These are phyloP conservation scores for Burhinus bistriatus DNA, from an alignment of 2,113 vertebrate genomes.

Conservation along the genomic window DNA sequence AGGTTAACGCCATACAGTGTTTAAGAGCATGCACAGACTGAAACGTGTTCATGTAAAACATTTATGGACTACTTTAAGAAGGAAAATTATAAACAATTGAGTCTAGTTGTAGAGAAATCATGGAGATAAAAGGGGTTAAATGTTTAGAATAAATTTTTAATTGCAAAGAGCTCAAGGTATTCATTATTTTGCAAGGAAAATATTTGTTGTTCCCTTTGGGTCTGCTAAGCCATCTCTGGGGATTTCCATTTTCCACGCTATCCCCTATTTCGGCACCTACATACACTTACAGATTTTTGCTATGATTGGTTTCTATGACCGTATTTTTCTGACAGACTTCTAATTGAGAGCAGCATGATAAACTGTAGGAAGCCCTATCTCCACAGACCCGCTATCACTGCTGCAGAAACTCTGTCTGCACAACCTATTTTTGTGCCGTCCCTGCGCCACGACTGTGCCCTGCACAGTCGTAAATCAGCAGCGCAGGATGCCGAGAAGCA, in stretches of 20 bases:
- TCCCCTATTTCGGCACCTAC: background rate
- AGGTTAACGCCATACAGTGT: background rate
- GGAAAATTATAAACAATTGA: background rate
- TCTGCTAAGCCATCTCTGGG: background rate
- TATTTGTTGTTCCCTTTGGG: background rate
- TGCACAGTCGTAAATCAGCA: fast-evolving
- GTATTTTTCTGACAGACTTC: background rate
- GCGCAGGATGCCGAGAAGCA: background rate
- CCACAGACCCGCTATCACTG: background rate
- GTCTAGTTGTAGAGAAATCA: background rate
- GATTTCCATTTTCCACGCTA: background rate
- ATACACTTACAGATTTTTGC: background rate
- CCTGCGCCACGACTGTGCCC: background rate
- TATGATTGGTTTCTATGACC: background rate
- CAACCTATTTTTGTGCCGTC: background rate
- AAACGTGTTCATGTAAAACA: background rate
- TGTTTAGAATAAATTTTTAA: background rate
- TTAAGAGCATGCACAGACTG: background rate
- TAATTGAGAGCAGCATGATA: background rate
- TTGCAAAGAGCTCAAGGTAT: background rate
- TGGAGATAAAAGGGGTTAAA: background rate
- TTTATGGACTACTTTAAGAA: background rate
- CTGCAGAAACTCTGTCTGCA: background rate
- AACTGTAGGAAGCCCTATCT: background rate
- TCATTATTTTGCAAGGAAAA: background rate